Evolutionary conservation across 2,113 vertebrate species (phyloP).

Genomic region (Cariama cristata): DNA sequence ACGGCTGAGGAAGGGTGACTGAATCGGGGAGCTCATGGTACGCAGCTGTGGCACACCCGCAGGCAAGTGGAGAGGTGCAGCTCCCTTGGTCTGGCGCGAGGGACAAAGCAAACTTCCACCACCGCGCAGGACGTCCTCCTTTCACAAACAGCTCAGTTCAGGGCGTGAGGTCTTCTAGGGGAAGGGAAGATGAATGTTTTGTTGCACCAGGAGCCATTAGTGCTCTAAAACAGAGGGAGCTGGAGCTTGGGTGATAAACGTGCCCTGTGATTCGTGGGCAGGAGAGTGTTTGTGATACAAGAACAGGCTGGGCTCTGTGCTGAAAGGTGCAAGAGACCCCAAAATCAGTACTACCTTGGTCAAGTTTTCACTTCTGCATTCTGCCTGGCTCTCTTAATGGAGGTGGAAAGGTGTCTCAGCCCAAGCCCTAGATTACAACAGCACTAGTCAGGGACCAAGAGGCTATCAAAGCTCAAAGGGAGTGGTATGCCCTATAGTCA

Average conservation of each 20-base stretch:
- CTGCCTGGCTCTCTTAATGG: neutral
- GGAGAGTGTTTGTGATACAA: neutral
- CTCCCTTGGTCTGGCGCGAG: accelerated
- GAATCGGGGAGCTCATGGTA: accelerated
- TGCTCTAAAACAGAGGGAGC: neutral
- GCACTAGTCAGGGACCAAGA: neutral
- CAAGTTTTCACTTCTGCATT: neutral
- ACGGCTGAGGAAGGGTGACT: accelerated
- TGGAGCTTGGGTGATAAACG: neutral
- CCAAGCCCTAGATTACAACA: neutral
- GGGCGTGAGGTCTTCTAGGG: neutral
- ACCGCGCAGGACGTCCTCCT: accelerated
- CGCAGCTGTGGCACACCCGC: accelerated
- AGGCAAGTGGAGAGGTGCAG: neutral
- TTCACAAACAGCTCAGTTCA: neutral
- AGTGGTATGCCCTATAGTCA: neutral
- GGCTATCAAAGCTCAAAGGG: neutral
- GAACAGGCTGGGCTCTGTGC: accelerated
- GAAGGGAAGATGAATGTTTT: neutral
- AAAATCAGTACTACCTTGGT: neutral
- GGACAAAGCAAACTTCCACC: neutral
- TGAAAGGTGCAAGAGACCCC: neutral
- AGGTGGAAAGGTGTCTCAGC: neutral
- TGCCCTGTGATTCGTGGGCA: accelerated
- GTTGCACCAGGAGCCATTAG: neutral